phyloP scores from a whole-genome alignment of 2,888 invertebrate species.

The Apamea anceps region DNA sequence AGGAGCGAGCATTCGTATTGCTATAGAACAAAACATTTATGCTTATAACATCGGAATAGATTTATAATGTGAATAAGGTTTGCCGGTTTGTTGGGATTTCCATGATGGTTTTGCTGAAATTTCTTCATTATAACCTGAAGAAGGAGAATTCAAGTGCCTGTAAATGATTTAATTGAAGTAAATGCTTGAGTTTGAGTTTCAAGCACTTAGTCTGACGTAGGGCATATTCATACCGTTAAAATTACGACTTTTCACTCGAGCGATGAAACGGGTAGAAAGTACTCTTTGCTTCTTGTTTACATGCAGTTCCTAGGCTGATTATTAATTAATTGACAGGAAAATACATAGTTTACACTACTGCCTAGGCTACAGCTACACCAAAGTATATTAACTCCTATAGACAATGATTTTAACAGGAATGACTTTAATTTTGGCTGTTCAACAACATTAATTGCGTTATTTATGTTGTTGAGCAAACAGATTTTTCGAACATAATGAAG shows the following conservation, averaged over 20 bases:
- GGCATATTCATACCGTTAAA: not conserved
- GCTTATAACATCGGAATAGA: not conserved
- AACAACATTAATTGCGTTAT: no score
- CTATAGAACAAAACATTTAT: conserved; percentile 24
- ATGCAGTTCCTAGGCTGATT: not conserved
- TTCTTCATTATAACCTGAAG: no score
- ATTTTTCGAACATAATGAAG: no score
- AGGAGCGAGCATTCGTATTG: conserved; percentile 35
- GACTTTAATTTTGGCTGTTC: no score
- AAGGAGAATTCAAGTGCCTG: no score
- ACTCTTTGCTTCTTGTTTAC: not conserved
- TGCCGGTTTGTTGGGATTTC: not conserved
- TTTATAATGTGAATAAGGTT: not conserved
- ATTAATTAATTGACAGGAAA: no score
- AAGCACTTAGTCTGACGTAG: not conserved
- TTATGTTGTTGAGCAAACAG: no score
- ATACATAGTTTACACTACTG: no score
- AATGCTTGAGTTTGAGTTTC: no score
- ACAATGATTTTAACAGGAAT: no score
- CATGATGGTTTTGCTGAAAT: not conserved
- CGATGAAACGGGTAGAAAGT: not conserved
- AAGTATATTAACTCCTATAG: not conserved
- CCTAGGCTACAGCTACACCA: not conserved
- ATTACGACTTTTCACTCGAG: not conserved
- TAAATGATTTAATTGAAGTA: no score